phyloP scores from a whole-genome alignment of 1,140 invertebrate genomes.

The Asbolus verrucosus region DNA sequence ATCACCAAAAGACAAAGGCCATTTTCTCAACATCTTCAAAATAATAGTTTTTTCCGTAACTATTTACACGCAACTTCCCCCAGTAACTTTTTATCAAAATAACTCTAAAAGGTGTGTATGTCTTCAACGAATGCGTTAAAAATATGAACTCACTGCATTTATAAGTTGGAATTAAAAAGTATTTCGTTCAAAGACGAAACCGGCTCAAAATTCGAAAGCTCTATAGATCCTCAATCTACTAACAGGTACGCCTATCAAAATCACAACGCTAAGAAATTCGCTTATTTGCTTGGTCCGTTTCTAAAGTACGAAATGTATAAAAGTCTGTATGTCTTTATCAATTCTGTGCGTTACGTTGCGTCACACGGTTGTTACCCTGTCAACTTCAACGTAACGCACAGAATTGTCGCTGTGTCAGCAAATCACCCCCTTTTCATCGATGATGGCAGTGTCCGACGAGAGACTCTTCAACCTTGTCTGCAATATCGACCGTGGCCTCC shows the following conservation, averaged over 20 bases:
- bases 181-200: background rate
- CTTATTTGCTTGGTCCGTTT: slow-evolving; percentile 56
- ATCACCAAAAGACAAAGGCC: too few species aligned
- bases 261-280: slow-evolving; percentile 58
- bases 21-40: too few species aligned
- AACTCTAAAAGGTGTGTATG: background rate
- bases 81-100: slow-evolving; percentile 14
- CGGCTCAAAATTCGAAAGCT: background rate
- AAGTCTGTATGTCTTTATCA: slow-evolving; percentile 46
- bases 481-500: slow-evolving; percentile 74
- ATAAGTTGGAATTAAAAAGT: background rate
- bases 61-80: background rate
- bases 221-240: slow-evolving; percentile 9
- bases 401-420: slow-evolving; percentile 94
- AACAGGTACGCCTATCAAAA: slow-evolving; percentile 44
- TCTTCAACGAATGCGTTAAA: slow-evolving; percentile 22
- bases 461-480: slow-evolving; percentile 82
- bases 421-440: slow-evolving; percentile 88
- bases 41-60: background rate
- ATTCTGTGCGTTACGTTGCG: slow-evolving; percentile 63
- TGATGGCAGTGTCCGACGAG: slow-evolving; percentile 80
- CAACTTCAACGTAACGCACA: slow-evolving; percentile 90
- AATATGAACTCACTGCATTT: background rate
- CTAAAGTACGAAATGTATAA: slow-evolving; percentile 51
- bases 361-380: slow-evolving; percentile 91